Evolutionary conservation across 2,113 vertebrate genomes (phyloP).

Genomic region (Otolemur garnettii): DNA sequence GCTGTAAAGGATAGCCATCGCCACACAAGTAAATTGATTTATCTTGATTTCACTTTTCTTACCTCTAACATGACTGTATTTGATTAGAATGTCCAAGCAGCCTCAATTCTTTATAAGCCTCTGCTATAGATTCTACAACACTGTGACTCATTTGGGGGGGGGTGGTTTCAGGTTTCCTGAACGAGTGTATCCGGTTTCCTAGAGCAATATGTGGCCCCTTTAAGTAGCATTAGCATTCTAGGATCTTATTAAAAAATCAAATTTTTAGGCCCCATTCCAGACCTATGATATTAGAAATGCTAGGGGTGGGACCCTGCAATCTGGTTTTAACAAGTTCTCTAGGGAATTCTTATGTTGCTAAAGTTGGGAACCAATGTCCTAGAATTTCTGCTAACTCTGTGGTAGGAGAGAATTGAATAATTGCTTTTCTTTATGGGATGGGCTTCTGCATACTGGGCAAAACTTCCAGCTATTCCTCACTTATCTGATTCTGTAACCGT

Average conservation of each 20-base stretch:
- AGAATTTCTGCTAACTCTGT: slow-evolving; percentile 1
- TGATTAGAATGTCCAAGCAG: neutral
- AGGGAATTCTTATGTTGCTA: neutral
- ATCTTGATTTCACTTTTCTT: neutral
- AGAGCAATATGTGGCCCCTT: neutral
- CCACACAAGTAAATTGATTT: neutral
- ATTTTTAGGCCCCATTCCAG: neutral
- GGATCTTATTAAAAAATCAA: neutral
- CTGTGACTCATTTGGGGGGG: neutral
- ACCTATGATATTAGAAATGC: neutral
- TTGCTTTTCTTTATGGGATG: neutral
- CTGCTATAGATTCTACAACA: neutral
- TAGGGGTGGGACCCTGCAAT: neutral
- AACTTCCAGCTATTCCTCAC: neutral
- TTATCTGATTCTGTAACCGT: neutral
- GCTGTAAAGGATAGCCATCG: neutral
- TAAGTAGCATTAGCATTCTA: neutral
- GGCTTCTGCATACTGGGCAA: neutral
- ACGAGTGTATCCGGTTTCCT: neutral
- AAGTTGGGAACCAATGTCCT: neutral
- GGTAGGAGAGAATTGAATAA: neutral
- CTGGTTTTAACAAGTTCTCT: neutral
- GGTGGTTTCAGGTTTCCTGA: neutral
- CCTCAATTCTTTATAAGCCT: neutral
- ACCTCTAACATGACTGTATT: neutral